These are phyloP conservation scores for Neosilurus hyrtlii DNA, from an alignment of 2,797 vertebrate genomes.

Conservation along the genomic window DNA sequence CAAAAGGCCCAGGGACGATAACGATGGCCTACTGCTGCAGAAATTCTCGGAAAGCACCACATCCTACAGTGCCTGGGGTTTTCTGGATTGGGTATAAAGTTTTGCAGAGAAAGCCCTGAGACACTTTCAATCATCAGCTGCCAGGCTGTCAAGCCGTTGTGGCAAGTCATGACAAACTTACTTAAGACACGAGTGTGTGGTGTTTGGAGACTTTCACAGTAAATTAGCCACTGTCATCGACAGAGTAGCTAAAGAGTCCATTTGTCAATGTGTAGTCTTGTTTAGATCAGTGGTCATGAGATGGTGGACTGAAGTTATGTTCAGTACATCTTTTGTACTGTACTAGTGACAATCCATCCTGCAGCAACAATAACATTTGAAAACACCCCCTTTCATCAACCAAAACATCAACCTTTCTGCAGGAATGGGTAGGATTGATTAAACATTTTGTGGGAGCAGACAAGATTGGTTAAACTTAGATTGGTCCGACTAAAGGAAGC, in stretches of 20 bases:
- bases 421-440: background rate
- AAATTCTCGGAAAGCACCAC: background rate
- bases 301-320: constrained; percentile 1
- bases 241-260: background rate
- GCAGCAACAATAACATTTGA: background rate
- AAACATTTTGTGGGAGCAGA: background rate
- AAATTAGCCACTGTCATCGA: background rate
- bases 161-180: constrained; percentile 31
- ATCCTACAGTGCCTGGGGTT: constrained; percentile 5
- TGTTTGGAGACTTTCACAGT: background rate
- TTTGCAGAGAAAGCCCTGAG: constrained; percentile 13
- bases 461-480: background rate
- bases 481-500: background rate
- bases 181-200: constrained; percentile 21
- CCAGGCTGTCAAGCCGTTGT: constrained; percentile 18
- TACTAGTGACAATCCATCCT: background rate
- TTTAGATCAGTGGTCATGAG: background rate
- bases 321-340: background rate
- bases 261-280: background rate
- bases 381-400: too few relatives aligned
- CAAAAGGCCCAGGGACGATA: background rate
- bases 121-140: constrained; percentile 23
- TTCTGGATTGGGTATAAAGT: constrained; percentile 28
- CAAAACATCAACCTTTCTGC: background rate
- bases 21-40: background rate